A percentile compares a stretch with the other conserved stretches of the same genome.
These are phyloP conservation scores for Struthio camelus DNA, from an alignment of 2,113 vertebrate species.

Conservation along the genomic window DNA sequence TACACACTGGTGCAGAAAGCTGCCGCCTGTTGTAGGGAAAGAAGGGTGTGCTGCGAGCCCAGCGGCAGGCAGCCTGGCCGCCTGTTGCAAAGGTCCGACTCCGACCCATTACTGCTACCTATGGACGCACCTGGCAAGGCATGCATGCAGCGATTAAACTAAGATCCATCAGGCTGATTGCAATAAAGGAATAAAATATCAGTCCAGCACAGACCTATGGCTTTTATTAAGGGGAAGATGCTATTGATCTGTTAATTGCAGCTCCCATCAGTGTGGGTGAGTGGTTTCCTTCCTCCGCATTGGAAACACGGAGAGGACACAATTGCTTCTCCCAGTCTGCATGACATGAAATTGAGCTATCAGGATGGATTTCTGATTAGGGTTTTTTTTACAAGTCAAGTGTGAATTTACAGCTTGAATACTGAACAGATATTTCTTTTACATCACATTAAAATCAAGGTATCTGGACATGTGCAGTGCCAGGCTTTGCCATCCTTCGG, in stretches of 20 bases:
- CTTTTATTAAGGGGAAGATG: neutral
- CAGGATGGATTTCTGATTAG: constrained; percentile 44
- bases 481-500: neutral
- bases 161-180: neutral
- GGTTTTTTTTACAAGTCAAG: neutral
- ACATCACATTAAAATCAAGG: neutral
- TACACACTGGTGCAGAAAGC: constrained; percentile 40
- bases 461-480: neutral
- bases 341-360: constrained; percentile 14
- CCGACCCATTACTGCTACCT: neutral
- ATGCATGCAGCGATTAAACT: neutral
- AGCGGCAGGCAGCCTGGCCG: neutral
- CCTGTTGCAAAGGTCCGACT: neutral
- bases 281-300: neutral
- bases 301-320: constrained; percentile 31
- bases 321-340: neutral
- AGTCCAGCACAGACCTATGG: neutral
- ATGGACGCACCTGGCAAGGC: neutral
- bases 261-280: constrained; percentile 4
- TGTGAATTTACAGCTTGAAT: neutral
- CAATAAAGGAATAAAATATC: neutral
- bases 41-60: neutral
- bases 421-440: neutral
- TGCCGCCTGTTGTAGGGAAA: neutral
- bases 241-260: constrained; percentile 49